Conservation (phyloP, 2,797 vertebrate genomes). For the Thripadectes ignobilis region DNA sequence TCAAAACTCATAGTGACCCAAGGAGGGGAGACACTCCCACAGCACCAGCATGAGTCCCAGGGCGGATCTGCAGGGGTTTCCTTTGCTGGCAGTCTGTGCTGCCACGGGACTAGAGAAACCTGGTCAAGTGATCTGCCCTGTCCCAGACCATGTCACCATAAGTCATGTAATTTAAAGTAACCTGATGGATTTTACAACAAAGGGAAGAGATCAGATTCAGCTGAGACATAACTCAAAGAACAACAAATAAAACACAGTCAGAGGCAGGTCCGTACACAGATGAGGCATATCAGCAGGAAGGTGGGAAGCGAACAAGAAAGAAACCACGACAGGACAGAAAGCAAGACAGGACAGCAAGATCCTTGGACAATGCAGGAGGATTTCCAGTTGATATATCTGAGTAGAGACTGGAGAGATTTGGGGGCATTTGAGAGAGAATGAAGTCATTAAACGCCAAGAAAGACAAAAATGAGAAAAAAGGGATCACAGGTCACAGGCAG, state of each 20-base stretch:
- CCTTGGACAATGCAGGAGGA: not conserved
- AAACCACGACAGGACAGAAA: not conserved
- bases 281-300: not conserved
- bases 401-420: not conserved
- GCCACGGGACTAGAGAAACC: not conserved
- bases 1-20: not conserved
- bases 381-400: not conserved
- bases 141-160: not conserved
- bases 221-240: not conserved
- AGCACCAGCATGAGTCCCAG: not conserved
- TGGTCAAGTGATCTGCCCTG: not conserved
- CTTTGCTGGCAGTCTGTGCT: not conserved
- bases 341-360: not conserved
- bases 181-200: not conserved
- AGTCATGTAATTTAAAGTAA: not conserved
- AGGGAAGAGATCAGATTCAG: not conserved
- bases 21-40: not conserved
- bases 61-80: not conserved
- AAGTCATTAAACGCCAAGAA: not conserved
- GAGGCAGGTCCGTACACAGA: not conserved
- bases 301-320: not conserved
- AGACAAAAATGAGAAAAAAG: not conserved
- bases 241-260: not conserved
- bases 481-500: not conserved
- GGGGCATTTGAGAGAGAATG: not conserved